These are phyloP conservation scores for Syngnathus rostellatus DNA, from an alignment of 2,797 vertebrate species.

Conservation along the genomic window DNA sequence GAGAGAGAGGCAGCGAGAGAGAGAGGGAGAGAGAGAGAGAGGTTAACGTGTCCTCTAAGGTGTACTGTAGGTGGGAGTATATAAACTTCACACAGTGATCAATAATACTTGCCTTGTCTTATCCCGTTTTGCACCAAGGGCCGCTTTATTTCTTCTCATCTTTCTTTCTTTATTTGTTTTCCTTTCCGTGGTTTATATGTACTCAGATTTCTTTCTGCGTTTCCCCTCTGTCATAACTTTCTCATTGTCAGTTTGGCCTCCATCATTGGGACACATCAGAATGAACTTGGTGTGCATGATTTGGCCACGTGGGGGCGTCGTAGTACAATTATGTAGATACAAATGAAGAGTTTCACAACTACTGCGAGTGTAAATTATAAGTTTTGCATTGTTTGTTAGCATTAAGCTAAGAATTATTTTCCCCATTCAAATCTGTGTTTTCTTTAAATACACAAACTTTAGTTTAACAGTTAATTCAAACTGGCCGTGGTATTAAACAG, in stretches of 20 bases:
- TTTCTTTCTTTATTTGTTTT: not conserved
- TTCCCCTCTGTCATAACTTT: not conserved
- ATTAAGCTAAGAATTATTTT: too few species aligned
- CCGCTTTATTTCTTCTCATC: conserved; percentile 10
- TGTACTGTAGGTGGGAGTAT: conserved; percentile 49
- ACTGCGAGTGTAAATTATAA: too few species aligned
- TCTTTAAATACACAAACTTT: too few species aligned
- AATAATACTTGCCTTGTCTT: conserved; percentile 56
- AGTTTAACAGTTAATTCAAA: too few species aligned
- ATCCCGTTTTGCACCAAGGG: conserved; percentile 29
- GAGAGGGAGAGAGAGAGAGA: conserved; percentile 6
- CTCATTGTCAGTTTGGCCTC: not conserved
- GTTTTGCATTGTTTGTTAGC: too few species aligned
- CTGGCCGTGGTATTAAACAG: too few species aligned
- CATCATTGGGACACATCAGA: not conserved
- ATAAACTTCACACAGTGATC: conserved; percentile 62
- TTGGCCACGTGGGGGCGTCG: too few species aligned
- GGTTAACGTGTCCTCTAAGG: conserved; percentile 42
- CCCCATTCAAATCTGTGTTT: too few species aligned
- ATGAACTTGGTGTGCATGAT: not conserved
- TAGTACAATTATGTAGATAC: too few species aligned
- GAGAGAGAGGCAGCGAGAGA: not conserved
- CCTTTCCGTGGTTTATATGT: not conserved
- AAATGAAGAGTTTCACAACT: too few species aligned
- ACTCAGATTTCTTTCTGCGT: not conserved